Conservation (phyloP, 1,140 invertebrate species). For the Nasonia longicornis region DNA sequence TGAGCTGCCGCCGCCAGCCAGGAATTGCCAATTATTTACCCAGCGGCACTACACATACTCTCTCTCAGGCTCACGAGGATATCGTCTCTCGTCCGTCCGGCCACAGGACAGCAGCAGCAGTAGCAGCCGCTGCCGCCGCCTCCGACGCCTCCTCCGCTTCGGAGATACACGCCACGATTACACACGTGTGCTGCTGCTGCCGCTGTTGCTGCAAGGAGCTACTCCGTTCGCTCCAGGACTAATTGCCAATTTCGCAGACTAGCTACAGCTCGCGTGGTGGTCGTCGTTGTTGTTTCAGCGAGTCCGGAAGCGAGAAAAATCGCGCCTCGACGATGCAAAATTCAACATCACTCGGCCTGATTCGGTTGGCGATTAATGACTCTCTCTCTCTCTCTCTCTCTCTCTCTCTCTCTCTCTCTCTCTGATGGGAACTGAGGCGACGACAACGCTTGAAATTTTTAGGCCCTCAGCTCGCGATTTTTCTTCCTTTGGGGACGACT, state of each 20-base stretch:
- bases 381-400: no score
- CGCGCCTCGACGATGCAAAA: not conserved
- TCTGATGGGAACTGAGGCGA: not conserved
- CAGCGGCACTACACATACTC: not conserved
- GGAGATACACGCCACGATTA: conserved; percentile 56
- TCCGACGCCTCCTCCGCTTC: not conserved
- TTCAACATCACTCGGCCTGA: not conserved
- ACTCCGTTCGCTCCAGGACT: conserved; percentile 34
- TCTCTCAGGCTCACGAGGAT: conserved; percentile 8
- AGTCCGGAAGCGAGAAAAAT: not conserved
- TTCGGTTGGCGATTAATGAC: not conserved
- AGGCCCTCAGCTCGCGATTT: not conserved
- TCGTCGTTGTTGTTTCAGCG: not conserved
- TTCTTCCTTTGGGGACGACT: not conserved
- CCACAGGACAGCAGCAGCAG: not conserved
- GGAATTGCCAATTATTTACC: conserved; percentile 59
- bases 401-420: no score
- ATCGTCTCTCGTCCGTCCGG: conserved; percentile 21
- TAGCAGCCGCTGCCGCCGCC: not conserved
- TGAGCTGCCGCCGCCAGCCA: conserved; percentile 48
- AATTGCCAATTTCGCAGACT: conserved; percentile 55
- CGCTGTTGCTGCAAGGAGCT: not conserved
- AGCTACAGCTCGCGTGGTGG: not conserved
- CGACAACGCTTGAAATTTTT: conserved; percentile 1
- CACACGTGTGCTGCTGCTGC: not conserved